Base-by-base conservation (phyloP, 2,888 invertebrate genomes). In the Tanytarsus gracilentus region DNA sequence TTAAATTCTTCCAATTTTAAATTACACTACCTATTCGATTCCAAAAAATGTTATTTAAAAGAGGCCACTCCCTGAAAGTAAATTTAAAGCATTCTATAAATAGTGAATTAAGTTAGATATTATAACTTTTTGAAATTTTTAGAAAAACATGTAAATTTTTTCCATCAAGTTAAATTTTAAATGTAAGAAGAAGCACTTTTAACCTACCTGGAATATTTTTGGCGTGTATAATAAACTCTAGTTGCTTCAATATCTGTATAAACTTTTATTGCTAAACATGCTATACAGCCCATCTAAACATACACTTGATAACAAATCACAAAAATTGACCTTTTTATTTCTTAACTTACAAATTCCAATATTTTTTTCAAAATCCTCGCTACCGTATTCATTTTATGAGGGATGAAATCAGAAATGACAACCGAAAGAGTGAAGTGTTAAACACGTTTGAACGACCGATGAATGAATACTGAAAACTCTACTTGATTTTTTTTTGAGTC, bases 211-310 rank as follows among this genome's bases (percentile, higher is more conserved):
- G 63, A 63, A 5, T 52, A 51, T 53, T 66, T 66, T 61, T 65
- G 66, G 61, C 65, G 65, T n/a, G 63, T 55, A 16, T 63, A 8
- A 7, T 63, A 63, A 7, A 66, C 61, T 21, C 65, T 61, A n/a
- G 64, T 61, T 7, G 66, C 62, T 61, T 66, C 65, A 30, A 62
- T 55, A 62, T 66, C 66, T 1, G 66, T 66, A 26, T 64, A 52
- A 25, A 62, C 48, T 60, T 66, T 66, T 11, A 62, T 61, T 4
- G 64, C 44, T 4, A 66, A 61, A 63, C 66, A 66, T 25, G 65
- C 65, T 27, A 65, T 61, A 33, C 66, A 66, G 21, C 64, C 65
- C n/a, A 65, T 25, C 66, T 66, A 50, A 14, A 59, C 52, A 18
- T 40, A 14, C 25, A 40, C 7, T 52, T 48, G 48, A 4, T 33